Conservation (phyloP, 2,113 vertebrate genomes). For the Stigmatopora argus region DNA sequence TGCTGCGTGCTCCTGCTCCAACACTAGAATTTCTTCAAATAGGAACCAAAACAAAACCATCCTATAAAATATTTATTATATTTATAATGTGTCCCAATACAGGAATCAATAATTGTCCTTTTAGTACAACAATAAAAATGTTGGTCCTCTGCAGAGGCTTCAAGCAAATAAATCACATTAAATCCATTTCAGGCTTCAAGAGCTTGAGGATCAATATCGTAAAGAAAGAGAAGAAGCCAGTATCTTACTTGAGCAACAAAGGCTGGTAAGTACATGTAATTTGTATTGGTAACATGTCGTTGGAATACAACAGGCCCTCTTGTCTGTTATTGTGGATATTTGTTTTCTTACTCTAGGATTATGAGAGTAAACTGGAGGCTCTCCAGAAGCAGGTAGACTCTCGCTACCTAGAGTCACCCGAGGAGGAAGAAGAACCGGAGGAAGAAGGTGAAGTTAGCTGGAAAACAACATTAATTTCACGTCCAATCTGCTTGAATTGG, state of each 20-base stretch:
- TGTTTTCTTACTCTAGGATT: constrained; percentile 74
- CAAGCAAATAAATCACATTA: background rate
- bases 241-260: constrained; percentile 93
- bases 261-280: constrained; percentile 76
- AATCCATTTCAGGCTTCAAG: constrained; percentile 79
- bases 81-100: background rate
- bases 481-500: background rate
- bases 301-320: background rate
- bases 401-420: constrained; percentile 82
- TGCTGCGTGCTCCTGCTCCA: too few species aligned
- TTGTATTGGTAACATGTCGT: background rate
- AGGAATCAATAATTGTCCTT: background rate
- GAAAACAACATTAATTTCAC: background rate
- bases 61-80: too few species aligned
- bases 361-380: constrained; percentile 95
- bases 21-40: too few species aligned
- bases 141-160: background rate
- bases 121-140: background rate
- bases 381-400: constrained; percentile 93
- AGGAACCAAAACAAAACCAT: too few species aligned
- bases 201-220: constrained; percentile 93
- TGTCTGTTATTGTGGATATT: background rate
- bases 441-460: constrained; percentile 79
- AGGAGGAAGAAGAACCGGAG: constrained; percentile 93
- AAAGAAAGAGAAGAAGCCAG: constrained; percentile 92